Percentiles rank a stretch among this genome's conserved stretches.
phyloP scores from a whole-genome alignment of 2,113 vertebrate genomes.

The Empidonax traillii region DNA sequence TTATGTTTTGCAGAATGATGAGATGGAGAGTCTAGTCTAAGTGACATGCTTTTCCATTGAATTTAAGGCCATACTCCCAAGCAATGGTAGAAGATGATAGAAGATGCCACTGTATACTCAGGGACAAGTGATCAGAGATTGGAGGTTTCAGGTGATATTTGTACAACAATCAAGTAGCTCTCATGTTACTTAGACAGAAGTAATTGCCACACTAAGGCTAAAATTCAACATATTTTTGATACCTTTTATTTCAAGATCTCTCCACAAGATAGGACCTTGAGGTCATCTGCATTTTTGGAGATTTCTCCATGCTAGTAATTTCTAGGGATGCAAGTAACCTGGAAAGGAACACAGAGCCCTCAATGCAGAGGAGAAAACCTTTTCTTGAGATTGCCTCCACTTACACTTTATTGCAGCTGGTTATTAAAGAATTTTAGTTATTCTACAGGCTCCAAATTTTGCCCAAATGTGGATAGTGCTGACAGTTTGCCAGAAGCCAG shows the following conservation, averaged over 20 bases:
- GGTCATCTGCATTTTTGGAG: background rate
- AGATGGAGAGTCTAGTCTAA: background rate
- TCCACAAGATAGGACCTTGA: background rate
- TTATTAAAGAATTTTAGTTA: background rate
- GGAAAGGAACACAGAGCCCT: background rate
- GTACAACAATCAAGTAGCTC: background rate
- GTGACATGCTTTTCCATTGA: background rate
- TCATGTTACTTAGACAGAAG: background rate
- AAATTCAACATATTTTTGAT: background rate
- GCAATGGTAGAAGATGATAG: background rate
- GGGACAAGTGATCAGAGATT: background rate
- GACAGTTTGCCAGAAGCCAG: constrained; percentile 16
- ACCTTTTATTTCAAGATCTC: background rate
- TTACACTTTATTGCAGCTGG: background rate
- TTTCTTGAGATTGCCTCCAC: background rate
- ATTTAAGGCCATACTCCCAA: background rate
- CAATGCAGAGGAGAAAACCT: background rate
- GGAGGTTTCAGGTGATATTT: background rate
- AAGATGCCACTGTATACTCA: background rate
- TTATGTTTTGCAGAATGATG: background rate
- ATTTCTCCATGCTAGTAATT: background rate
- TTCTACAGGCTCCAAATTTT: background rate
- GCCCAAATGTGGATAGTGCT: background rate
- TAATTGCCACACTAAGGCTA: background rate
- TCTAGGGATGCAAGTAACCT: background rate